phyloP scores from a whole-genome alignment of 1,140 invertebrate genomes.

The Stegodyphus dumicola region DNA sequence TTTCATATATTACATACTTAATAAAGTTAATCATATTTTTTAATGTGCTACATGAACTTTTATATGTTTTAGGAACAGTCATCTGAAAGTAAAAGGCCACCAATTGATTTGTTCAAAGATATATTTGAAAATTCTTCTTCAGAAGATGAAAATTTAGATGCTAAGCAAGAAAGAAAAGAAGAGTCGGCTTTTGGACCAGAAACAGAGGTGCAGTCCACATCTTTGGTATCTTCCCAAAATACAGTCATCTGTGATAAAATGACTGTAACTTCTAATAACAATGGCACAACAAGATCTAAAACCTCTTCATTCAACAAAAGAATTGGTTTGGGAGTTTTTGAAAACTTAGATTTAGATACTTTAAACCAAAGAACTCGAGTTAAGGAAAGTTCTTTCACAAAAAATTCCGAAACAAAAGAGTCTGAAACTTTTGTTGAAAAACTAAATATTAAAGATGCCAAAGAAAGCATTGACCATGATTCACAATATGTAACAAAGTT shows the following conservation, averaged over 20 bases:
- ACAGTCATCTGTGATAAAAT: conserved; percentile 66
- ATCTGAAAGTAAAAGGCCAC: conserved; percentile 64
- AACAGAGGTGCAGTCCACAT: conserved; percentile 64
- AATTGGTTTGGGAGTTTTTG: conserved; percentile 71
- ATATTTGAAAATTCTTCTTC: conserved; percentile 72
- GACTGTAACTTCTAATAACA: not conserved
- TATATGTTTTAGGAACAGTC: not conserved
- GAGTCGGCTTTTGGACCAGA: conserved; percentile 61
- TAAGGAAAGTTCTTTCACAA: not conserved
- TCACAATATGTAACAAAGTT: not conserved
- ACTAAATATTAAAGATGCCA: not conserved
- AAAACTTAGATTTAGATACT: conserved; percentile 77
- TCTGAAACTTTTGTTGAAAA: not conserved
- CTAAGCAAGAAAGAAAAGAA: conserved; percentile 68
- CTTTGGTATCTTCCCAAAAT: conserved; percentile 64
- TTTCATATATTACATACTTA: too few species aligned
- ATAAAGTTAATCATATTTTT: too few species aligned
- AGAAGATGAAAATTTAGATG: conserved; percentile 66
- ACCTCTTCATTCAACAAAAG: conserved; percentile 72
- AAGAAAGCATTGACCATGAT: not conserved
- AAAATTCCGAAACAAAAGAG: not conserved
- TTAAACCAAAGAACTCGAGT: conserved; percentile 67
- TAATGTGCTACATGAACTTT: too few species aligned
- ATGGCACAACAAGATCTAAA: conserved; percentile 64
- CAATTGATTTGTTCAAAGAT: conserved; percentile 72